Conservation (phyloP, 1,140 invertebrate genomes). For the Hetaerina americana region DNA sequence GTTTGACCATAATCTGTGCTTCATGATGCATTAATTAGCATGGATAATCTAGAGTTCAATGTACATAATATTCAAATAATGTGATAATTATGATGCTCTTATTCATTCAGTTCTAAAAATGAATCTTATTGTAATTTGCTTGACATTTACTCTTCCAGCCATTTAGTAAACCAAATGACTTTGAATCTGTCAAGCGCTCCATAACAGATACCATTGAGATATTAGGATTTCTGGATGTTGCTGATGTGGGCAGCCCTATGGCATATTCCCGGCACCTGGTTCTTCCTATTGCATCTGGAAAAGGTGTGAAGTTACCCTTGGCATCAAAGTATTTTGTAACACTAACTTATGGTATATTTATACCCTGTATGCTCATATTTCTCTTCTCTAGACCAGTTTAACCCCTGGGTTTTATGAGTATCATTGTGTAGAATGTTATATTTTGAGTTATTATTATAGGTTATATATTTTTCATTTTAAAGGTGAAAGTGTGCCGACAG, state of each 20-base stretch:
- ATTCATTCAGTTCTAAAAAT: slow-evolving; percentile 3
- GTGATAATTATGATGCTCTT: too few species aligned
- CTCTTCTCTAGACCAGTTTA: too few species aligned
- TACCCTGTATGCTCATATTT: too few species aligned
- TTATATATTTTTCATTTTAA: background rate
- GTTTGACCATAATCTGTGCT: too few species aligned
- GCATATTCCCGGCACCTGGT: slow-evolving; percentile 81
- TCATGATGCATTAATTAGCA: too few species aligned
- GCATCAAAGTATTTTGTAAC: too few species aligned
- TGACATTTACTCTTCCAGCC: slow-evolving; percentile 30
- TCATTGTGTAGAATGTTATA: too few species aligned
- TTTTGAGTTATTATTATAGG: too few species aligned
- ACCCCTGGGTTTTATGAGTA: too few species aligned
- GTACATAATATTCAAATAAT: background rate
- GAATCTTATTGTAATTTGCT: slow-evolving; percentile 1
- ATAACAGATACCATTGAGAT: slow-evolving; percentile 59
- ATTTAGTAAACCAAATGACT: slow-evolving; percentile 48
- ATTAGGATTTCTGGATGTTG: slow-evolving; percentile 68
- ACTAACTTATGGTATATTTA: too few species aligned
- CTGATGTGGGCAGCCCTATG: slow-evolving; percentile 84
- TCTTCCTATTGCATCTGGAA: slow-evolving; percentile 49
- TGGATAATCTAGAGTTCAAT: too few species aligned
- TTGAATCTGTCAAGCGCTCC: slow-evolving; percentile 41
- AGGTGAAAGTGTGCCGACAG: background rate
- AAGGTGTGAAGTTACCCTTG: too few species aligned